A percentile compares a stretch with the other conserved stretches of the same genome.
Evolutionary conservation across 2,888 invertebrate genomes (phyloP).

Genomic region (Pharmacophagus antenor): DNA sequence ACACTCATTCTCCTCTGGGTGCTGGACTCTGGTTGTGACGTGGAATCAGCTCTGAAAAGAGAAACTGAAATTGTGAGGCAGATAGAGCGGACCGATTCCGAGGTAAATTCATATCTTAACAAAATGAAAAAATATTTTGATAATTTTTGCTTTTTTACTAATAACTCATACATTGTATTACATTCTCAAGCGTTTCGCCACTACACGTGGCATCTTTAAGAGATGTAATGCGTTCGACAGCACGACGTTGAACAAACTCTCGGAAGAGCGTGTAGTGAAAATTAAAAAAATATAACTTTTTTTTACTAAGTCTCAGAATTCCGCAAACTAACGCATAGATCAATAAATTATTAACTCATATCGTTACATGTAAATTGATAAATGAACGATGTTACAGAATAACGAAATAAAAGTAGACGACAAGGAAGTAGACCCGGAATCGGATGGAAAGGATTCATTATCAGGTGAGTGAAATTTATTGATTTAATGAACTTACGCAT

Average conservation of each 20-base stretch:
- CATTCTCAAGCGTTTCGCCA: no score
- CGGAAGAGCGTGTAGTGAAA: no score
- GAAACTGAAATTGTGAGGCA: slow-evolving; percentile 51
- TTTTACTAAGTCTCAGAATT: no score
- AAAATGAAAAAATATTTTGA: no score
- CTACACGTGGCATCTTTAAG: no score
- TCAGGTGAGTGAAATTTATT: slow-evolving; percentile 48
- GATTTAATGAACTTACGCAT: neutral
- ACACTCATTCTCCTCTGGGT: slow-evolving; percentile 89
- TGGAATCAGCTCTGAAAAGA: slow-evolving; percentile 78
- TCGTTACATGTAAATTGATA: neutral
- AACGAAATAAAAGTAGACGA: slow-evolving; percentile 53
- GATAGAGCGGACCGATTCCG: slow-evolving; percentile 35
- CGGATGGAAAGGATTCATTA: slow-evolving; percentile 58
- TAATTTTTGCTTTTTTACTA: no score
- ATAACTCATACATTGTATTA: no score
- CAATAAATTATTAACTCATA: no score
- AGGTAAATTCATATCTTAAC: slow-evolving; percentile 34
- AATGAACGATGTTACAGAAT: slow-evolving; percentile 43
- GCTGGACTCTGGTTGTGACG: slow-evolving; percentile 84
- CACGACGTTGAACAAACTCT: no score
- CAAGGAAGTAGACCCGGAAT: slow-evolving; percentile 54
- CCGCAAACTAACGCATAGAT: no score
- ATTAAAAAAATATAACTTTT: no score
- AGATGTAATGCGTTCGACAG: no score